Percentiles rank a stretch among this genome's conserved stretches.
Conservation (phyloP, 2,113 vertebrate species). For the Sylvicapra grimmia region DNA sequence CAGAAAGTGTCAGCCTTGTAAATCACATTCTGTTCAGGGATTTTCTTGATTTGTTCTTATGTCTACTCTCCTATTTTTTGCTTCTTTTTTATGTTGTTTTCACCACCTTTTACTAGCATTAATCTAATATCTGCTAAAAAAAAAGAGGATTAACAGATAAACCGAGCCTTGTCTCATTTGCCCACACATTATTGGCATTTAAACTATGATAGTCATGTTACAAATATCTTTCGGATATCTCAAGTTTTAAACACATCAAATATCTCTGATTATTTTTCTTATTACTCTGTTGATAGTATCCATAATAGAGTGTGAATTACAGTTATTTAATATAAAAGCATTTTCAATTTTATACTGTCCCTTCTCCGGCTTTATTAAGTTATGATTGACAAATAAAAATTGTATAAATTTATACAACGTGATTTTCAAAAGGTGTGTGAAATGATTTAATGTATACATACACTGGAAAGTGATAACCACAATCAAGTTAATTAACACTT, state of each 20-base stretch:
- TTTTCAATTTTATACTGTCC: not conserved
- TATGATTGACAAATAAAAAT: not conserved
- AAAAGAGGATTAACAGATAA: not conserved
- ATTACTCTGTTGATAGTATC: not conserved
- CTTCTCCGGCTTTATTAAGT: not conserved
- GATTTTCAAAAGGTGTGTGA: not conserved
- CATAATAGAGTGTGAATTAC: not conserved
- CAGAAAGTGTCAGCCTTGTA: not conserved
- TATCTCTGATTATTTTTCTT: not conserved
- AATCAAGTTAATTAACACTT: not conserved
- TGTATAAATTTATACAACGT: not conserved
- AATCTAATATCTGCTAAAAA: not conserved
- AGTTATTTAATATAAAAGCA: not conserved
- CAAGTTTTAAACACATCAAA: not conserved
- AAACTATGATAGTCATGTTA: not conserved
- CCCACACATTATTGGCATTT: not conserved
- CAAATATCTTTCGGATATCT: slow-evolving; percentile 12
- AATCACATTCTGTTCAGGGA: not conserved
- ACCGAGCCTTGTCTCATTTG: not conserved
- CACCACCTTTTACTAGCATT: not conserved
- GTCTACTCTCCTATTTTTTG: not conserved
- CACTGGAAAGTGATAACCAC: not conserved
- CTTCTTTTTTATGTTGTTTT: not conserved
- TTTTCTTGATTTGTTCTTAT: not conserved
- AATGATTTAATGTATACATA: not conserved